Percentiles rank a stretch among this genome's conserved stretches.
Conservation (phyloP, 1,140 invertebrate species). For the Grapholita molesta region DNA sequence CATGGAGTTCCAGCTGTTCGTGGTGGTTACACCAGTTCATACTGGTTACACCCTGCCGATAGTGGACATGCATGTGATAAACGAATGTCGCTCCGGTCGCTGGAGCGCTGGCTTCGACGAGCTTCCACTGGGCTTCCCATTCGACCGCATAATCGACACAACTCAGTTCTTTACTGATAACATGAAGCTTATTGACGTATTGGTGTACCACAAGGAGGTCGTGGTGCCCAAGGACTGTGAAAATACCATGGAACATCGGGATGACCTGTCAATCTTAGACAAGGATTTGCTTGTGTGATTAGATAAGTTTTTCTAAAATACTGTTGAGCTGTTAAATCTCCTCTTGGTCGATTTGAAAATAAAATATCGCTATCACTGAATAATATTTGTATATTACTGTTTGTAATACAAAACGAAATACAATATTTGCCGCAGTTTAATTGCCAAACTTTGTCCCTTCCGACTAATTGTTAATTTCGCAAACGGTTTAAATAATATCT, state of each 20-base stretch:
- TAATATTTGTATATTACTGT: not conserved
- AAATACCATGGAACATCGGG: slow-evolving; percentile 33
- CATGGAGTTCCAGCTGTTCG: slow-evolving; percentile 81
- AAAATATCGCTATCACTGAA: not conserved
- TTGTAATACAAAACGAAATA: not conserved
- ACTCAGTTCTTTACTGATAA: slow-evolving; percentile 80
- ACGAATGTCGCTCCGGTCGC: slow-evolving; percentile 72
- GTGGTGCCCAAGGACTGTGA: slow-evolving; percentile 54
- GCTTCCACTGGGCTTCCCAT: slow-evolving; percentile 82
- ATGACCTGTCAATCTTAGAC: slow-evolving; percentile 59
- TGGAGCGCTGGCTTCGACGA: slow-evolving; percentile 77
- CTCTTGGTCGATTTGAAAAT: not conserved
- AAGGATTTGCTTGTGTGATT: slow-evolving; percentile 47
- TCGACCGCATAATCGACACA: slow-evolving; percentile 82
- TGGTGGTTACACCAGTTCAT: slow-evolving; percentile 76
- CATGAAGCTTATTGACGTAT: slow-evolving; percentile 82
- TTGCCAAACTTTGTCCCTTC: not conserved
- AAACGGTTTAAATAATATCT: not conserved
- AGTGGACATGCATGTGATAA: slow-evolving; percentile 61
- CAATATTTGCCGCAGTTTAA: not conserved
- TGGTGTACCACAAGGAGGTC: slow-evolving; percentile 77
- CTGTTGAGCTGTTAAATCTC: not conserved
- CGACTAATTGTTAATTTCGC: not conserved
- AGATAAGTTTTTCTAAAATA: not conserved
- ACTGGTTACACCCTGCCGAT: slow-evolving; percentile 17